A percentile compares a stretch with the other conserved stretches of the same genome.
phyloP scores from a whole-genome alignment of 2,113 vertebrate species.

The Cynoglossus semilaevis region DNA sequence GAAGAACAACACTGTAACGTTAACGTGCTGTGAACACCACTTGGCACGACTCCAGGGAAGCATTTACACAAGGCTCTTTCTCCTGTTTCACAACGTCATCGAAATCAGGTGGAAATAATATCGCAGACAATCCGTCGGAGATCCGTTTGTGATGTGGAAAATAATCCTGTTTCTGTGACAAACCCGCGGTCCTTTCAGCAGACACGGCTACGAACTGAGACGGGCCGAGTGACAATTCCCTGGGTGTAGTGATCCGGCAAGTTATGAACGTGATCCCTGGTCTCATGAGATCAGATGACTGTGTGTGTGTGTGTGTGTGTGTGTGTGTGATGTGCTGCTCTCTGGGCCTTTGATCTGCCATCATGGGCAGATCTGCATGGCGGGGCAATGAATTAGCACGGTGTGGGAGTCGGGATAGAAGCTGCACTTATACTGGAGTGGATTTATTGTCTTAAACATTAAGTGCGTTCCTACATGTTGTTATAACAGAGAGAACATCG shows the following conservation, averaged over 20 bases:
- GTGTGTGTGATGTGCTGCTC: slow-evolving; percentile 27
- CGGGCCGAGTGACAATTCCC: slow-evolving; percentile 53
- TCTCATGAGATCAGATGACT: slow-evolving; percentile 68
- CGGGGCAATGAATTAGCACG: slow-evolving; percentile 40
- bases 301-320: slow-evolving; percentile 18
- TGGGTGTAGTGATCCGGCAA: slow-evolving; percentile 51
- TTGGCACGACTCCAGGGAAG: slow-evolving; percentile 10
- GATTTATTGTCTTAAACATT: slow-evolving; percentile 2
- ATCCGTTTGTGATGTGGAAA: slow-evolving; percentile 27
- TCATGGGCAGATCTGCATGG: slow-evolving; percentile 51
- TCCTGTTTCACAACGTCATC: slow-evolving; percentile 15
- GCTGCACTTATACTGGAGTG: slow-evolving; percentile 20
- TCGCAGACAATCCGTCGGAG: slow-evolving; percentile 15
- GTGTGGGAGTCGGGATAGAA: slow-evolving; percentile 22
- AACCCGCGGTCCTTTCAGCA: slow-evolving; percentile 7
- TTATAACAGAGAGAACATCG: slow-evolving; percentile 1
- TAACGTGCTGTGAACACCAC: slow-evolving; percentile 16
- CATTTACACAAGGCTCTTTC: slow-evolving; percentile 16
- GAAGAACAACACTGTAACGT: slow-evolving; percentile 41
- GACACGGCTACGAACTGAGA: slow-evolving; percentile 24
- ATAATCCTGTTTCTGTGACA: slow-evolving; percentile 34
- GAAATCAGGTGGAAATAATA: slow-evolving; percentile 37
- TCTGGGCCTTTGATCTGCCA: slow-evolving; percentile 63
- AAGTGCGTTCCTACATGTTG: neutral
- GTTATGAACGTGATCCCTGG: slow-evolving; percentile 61